Evolutionary conservation across 2,797 vertebrate species (phyloP).

Genomic region (Anolis apletophallus): DNA sequence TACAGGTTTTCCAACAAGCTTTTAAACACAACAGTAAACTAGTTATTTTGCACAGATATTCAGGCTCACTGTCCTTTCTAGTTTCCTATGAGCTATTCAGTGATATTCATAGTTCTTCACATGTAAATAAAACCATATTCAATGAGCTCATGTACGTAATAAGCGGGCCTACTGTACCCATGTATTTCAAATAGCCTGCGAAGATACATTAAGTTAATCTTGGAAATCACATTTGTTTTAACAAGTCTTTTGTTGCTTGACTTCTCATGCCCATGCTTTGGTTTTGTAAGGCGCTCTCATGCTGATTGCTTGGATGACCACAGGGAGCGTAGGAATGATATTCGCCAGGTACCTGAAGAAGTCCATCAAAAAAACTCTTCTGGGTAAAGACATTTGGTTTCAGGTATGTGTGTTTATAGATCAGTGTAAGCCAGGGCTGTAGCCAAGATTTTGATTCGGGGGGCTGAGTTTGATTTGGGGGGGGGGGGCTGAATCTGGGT

Average conservation of each 20-base stretch:
- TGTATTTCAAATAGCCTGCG: not conserved
- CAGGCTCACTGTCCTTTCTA: not conserved
- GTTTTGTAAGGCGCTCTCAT: slow-evolving; percentile 79
- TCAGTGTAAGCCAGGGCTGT: no score
- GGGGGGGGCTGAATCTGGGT: no score
- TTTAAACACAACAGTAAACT: not conserved
- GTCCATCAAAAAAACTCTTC: slow-evolving; percentile 32
- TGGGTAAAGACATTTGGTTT: slow-evolving; percentile 82
- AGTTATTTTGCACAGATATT: not conserved
- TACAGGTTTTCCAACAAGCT: not conserved
- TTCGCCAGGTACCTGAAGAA: slow-evolving; percentile 78
- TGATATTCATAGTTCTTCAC: no score
- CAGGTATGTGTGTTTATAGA: slow-evolving; percentile 74
- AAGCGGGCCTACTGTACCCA: no score
- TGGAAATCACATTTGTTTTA: not conserved
- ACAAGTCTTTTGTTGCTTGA: not conserved
- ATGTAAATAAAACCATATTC: no score
- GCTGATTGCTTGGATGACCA: slow-evolving; percentile 85
- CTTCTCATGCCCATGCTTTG: not conserved
- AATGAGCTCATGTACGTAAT: no score
- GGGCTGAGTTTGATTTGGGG: no score
- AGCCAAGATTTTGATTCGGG: no score
- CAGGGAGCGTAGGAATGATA: slow-evolving; percentile 81
- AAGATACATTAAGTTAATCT: not conserved
- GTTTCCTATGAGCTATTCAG: not conserved